Evolutionary conservation across 2,888 invertebrate species (phyloP), one percentile per base, ranked within the genome.

Genomic region (Laothoe populi): DNA sequence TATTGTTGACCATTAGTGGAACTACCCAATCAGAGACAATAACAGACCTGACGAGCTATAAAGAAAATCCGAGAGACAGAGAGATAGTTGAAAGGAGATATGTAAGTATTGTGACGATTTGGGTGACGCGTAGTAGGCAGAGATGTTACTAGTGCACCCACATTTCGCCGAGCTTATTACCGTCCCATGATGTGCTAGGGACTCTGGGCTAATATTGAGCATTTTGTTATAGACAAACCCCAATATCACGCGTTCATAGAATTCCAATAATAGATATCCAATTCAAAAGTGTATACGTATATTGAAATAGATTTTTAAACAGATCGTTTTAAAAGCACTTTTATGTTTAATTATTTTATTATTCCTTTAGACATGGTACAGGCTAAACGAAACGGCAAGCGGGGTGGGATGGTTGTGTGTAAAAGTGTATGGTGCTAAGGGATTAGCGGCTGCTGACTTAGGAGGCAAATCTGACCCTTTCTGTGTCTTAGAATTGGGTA

Each of bases 381-480:
- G 81, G 23, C 66, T 93, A 0, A 92, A 92, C 67, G 93, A 93
- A 61, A 83, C 83, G 1, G 75, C 89, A 0, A 87, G 96, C 67
- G 99, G 99, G 78, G 96, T 99, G 1, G 99, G 99, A 0, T 97
- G 98, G 93, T 93, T 99, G 0, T 98, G 97, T 21, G 98, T 99
- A 0, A 99, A 99, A 93, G 99, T 99, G 1, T 97, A 95, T 81
- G 95, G 95, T 40, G 96, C 96, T 19, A 93, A 92, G n/a, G 98
- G 98, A 1, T 92, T 99, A 26, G 97, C 97, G 0, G 97, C 99
- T 0, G 99, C 99, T 0, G 99, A 99, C 84, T 93, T 99, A 45
- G 99, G 99, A 0, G 99, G 99, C 1, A 99, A 99, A 85, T 99
- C 99, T 57, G 99, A 99, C 89, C 99, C 99, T 0, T 99, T 99